phyloP scores from a whole-genome alignment of 2,797 vertebrate species.

The Pipistrellus kuhlii region DNA sequence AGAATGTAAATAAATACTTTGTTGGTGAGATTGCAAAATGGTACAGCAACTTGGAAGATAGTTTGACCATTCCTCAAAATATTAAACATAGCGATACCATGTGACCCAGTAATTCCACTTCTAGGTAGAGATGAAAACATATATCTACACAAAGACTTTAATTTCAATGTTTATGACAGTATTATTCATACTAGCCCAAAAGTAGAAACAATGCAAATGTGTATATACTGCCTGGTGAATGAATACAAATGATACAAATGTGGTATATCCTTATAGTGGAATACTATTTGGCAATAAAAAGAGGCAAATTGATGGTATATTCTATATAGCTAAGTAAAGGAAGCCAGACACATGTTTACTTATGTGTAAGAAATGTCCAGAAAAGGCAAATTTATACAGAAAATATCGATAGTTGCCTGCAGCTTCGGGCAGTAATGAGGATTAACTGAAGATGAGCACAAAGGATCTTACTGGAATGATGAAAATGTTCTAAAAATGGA shows the following conservation, averaged over 20 bases:
- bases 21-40: neutral
- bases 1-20: neutral
- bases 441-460: neutral
- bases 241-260: neutral
- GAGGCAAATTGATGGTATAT: neutral
- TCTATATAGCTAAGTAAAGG: neutral
- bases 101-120: neutral
- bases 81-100: neutral
- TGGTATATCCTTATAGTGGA: neutral
- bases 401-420: neutral
- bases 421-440: neutral
- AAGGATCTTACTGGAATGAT: neutral
- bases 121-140: neutral
- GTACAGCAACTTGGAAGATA: neutral
- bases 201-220: neutral
- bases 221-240: neutral
- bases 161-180: neutral
- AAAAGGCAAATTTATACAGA: neutral
- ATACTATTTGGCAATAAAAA: neutral
- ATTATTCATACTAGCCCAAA: neutral
- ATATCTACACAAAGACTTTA: neutral
- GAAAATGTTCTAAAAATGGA: neutral
- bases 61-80: constrained; percentile 5
- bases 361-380: neutral
- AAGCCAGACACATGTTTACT: neutral